phyloP scores from a whole-genome alignment of 2,888 invertebrate species.

The Archips xylosteana region DNA sequence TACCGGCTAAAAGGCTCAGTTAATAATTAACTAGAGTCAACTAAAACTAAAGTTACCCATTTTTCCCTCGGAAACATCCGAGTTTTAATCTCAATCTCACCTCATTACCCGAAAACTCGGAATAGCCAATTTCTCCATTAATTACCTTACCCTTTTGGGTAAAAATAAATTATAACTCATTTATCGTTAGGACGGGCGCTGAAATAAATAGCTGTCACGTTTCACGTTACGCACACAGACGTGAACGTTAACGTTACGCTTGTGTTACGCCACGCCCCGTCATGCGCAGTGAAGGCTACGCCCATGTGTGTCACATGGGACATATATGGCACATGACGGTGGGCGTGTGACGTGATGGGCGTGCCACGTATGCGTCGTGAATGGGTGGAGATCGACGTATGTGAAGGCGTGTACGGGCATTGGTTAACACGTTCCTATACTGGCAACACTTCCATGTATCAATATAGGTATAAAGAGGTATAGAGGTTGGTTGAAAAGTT shows the following conservation, averaged over 20 bases:
- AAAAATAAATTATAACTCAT: conserved; percentile 85
- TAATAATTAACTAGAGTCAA: conserved; percentile 48
- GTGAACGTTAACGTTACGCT: conserved; percentile 59
- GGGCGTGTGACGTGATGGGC: conserved; percentile 73
- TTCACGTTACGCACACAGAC: conserved; percentile 65
- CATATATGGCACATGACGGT: conserved; percentile 61
- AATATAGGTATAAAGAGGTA: not conserved
- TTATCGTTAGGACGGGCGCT: conserved; percentile 73
- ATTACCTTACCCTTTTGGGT: conserved; percentile 83
- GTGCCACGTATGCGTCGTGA: conserved; percentile 62
- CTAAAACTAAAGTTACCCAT: conserved; percentile 59
- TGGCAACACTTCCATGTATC: not conserved
- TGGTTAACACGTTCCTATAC: not conserved
- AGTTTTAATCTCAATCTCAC: conserved; percentile 84
- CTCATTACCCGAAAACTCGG: conserved; percentile 84
- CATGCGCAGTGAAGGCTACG: conserved; percentile 47
- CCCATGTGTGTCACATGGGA: conserved; percentile 43
- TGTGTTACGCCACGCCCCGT: conserved; percentile 63
- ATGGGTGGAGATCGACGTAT: conserved; percentile 60
- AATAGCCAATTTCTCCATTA: conserved; percentile 84
- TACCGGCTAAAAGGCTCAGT: conserved; percentile 21
- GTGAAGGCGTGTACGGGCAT: conserved; percentile 44
- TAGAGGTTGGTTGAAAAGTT: conserved; percentile 14
- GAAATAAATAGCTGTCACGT: conserved; percentile 78
- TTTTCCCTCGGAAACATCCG: conserved; percentile 73